phyloP scores from a whole-genome alignment of 2,113 vertebrate species.

The Leptobrachium leishanense region DNA sequence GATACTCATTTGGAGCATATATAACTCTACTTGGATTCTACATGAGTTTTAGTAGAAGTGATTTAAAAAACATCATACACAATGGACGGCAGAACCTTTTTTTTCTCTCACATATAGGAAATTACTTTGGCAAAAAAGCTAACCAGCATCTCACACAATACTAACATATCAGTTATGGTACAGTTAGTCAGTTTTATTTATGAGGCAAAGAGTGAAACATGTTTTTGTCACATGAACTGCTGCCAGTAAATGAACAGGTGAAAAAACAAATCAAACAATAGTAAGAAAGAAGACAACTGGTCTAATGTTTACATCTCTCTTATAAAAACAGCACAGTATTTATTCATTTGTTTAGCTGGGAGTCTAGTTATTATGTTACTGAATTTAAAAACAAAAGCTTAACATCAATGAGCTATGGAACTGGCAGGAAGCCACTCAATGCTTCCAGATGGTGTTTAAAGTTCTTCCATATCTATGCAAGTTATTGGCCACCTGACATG shows the following conservation, averaged over 20 bases:
- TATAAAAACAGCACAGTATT: not conserved
- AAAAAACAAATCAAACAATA: not conserved
- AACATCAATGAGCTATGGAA: not conserved
- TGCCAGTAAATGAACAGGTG: not conserved
- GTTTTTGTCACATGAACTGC: no score
- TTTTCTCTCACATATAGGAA: no score
- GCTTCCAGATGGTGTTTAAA: conserved; percentile 2
- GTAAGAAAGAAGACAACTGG: not conserved
- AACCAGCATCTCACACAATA: no score
- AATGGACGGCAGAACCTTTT: no score
- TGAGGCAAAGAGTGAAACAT: no score
- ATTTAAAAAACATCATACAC: no score
- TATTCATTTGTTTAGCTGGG: not conserved
- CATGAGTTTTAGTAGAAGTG: no score
- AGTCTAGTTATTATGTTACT: not conserved
- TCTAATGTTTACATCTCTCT: not conserved
- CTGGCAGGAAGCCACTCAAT: not conserved
- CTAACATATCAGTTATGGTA: no score
- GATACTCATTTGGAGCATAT: no score
- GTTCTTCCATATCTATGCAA: not conserved
- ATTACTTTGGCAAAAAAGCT: no score
- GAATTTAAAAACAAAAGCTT: not conserved
- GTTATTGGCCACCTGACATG: not conserved
- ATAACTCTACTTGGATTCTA: no score
- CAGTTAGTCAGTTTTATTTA: no score